Percentiles rank a stretch among this genome's conserved stretches.
These are phyloP conservation scores for Phthorimaea operculella DNA, from an alignment of 1,140 invertebrate genomes.

Conservation along the genomic window DNA sequence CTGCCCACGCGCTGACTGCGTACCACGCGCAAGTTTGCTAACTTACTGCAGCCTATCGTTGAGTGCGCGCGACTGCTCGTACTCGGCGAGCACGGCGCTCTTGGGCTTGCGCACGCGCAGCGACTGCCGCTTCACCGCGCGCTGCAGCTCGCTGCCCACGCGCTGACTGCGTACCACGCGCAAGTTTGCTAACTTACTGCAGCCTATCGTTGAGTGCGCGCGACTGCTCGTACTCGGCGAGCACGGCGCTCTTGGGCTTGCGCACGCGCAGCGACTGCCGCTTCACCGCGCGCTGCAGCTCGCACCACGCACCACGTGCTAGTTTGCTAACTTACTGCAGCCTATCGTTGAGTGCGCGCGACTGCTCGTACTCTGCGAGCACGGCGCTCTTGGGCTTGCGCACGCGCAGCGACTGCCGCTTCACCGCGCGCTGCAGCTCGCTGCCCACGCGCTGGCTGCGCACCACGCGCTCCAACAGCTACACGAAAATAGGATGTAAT, in stretches of 20 bases:
- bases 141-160: constrained; percentile 45
- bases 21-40: constrained; percentile 49
- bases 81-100: constrained; percentile 32
- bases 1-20: constrained; percentile 46
- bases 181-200: too few relatives aligned
- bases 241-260: constrained; percentile 33
- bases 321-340: constrained; percentile 17
- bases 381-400: constrained; percentile 35
- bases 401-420: constrained; percentile 36
- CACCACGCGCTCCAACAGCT: constrained; percentile 55
- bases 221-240: constrained; percentile 40
- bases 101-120: constrained; percentile 37
- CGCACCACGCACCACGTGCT: constrained; percentile 47
- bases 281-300: constrained; percentile 40
- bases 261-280: constrained; percentile 35
- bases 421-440: constrained; percentile 41
- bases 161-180: constrained; percentile 48
- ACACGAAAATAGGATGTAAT: constrained; percentile 6
- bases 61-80: constrained; percentile 31
- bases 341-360: constrained; percentile 34
- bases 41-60: constrained; percentile 43
- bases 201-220: constrained; percentile 37
- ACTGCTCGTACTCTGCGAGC: constrained; percentile 37
- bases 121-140: constrained; percentile 41
- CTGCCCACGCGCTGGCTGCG: constrained; percentile 46